phyloP scores from a whole-genome alignment of 2,888 invertebrate genomes.

The Phengaris alcon region DNA sequence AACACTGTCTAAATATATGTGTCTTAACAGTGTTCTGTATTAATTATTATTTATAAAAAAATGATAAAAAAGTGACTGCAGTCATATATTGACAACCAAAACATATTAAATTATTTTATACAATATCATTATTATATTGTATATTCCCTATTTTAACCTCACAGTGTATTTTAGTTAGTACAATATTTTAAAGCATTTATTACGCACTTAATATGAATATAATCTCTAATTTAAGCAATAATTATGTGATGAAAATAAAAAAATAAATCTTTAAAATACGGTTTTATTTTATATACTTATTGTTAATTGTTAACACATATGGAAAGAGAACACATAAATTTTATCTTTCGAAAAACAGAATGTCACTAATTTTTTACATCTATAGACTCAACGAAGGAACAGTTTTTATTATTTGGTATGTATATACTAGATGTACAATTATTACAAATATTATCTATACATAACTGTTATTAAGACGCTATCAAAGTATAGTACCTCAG shows the following conservation, averaged over 20 bases:
- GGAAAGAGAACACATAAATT: neutral
- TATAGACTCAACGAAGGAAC: too few relatives aligned
- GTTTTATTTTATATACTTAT: neutral
- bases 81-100: too few relatives aligned
- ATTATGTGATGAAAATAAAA: slow-evolving; percentile 5
- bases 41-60: neutral
- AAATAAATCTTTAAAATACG: neutral
- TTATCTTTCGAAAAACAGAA: neutral
- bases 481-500: too few relatives aligned
- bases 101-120: too few relatives aligned
- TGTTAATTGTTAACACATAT: neutral
- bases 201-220: neutral
- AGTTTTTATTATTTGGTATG: too few relatives aligned
- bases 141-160: too few relatives aligned
- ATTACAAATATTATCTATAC: too few relatives aligned
- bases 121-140: too few relatives aligned
- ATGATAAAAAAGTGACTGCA: neutral
- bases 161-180: neutral
- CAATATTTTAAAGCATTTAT: neutral
- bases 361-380: too few relatives aligned
- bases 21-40: neutral
- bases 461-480: too few relatives aligned
- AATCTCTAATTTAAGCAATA: neutral
- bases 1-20: neutral
- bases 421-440: too few relatives aligned